Percentiles rank a stretch among this genome's conserved stretches.
These are phyloP conservation scores for Numenius phaeopus DNA, from an alignment of 2,797 vertebrate species.

Conservation along the genomic window DNA sequence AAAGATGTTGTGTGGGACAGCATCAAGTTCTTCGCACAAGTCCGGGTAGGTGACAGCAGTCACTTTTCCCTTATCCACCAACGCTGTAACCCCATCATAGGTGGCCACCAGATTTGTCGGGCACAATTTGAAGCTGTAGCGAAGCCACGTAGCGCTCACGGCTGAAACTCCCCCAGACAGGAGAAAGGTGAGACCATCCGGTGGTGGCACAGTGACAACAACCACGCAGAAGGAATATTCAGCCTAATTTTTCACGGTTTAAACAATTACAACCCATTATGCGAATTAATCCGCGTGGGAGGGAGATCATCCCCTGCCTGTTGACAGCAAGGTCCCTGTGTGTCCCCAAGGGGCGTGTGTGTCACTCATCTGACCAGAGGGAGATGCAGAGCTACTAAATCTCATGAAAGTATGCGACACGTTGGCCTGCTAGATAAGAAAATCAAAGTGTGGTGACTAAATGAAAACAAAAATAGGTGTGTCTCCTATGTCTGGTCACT, in stretches of 20 bases:
- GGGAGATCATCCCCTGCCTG: neutral
- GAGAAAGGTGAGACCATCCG: neutral
- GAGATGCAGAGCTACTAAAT: neutral
- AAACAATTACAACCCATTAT: neutral
- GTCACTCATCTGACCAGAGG: neutral
- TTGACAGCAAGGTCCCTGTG: neutral
- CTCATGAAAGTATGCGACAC: neutral
- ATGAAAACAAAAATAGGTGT: conserved; percentile 4
- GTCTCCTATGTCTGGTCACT: neutral
- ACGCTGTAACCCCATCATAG: accelerated
- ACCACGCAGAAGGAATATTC: accelerated
- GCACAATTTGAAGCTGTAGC: neutral
- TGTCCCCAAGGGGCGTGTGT: neutral
- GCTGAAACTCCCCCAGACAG: neutral
- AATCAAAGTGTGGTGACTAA: neutral
- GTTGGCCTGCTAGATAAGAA: conserved; percentile 11
- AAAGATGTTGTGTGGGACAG: accelerated
- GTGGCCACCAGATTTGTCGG: neutral
- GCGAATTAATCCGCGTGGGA: accelerated
- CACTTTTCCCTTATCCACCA: neutral
- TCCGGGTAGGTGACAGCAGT: accelerated
- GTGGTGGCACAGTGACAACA: neutral
- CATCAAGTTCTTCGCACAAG: too few relatives aligned
- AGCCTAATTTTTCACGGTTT: neutral
- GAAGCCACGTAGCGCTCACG: neutral